A percentile compares a stretch with the other conserved stretches of the same genome.
Evolutionary conservation across 2,888 invertebrate species (phyloP).

Genomic region (Caenorhabditis sp.): DNA sequence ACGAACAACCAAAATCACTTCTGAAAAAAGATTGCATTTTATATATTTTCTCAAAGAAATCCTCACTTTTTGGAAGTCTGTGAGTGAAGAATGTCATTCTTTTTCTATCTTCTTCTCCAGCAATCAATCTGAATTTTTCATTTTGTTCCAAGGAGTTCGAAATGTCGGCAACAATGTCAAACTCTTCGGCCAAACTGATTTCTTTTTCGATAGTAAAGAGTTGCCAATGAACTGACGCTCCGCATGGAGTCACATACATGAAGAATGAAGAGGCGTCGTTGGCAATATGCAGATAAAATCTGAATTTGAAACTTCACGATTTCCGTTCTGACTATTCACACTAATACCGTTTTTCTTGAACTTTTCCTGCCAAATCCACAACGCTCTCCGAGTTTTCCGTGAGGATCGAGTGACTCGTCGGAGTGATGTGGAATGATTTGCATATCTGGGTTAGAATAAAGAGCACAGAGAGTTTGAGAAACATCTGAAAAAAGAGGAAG

Average conservation of each 20-base stretch:
- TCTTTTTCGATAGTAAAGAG: conserved; percentile 63
- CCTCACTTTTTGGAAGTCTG: conserved; percentile 56
- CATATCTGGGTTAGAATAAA: conserved; percentile 7
- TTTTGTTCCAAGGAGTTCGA: conserved; percentile 39
- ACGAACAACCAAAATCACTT: conserved; percentile 52
- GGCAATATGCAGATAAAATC: conserved; percentile 47
- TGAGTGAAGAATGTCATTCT: conserved; percentile 77
- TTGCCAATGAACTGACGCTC: conserved; percentile 76
- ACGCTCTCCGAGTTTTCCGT: conserved; percentile 48
- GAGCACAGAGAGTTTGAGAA: conserved; percentile 29
- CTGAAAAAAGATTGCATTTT: conserved; percentile 28
- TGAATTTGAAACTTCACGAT: conserved; percentile 1
- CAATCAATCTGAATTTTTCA: conserved; percentile 66
- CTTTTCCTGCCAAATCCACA: conserved; percentile 39
- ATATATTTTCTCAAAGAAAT: conserved; percentile 2
- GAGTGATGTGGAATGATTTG: conserved; percentile 36
- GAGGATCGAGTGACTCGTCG: conserved; percentile 38
- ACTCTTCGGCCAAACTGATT: conserved; percentile 43
- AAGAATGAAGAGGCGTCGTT: conserved; percentile 60
- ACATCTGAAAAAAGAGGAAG: conserved; percentile 37
- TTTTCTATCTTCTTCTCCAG: conserved; percentile 76
- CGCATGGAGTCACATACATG: conserved; percentile 77
- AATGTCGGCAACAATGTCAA: conserved; percentile 32
- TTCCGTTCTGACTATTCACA: background rate
- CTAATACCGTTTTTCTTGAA: conserved; percentile 34